These are phyloP conservation scores for Lasiurus cinereus DNA, from an alignment of 2,113 vertebrate genomes.

Conservation along the genomic window DNA sequence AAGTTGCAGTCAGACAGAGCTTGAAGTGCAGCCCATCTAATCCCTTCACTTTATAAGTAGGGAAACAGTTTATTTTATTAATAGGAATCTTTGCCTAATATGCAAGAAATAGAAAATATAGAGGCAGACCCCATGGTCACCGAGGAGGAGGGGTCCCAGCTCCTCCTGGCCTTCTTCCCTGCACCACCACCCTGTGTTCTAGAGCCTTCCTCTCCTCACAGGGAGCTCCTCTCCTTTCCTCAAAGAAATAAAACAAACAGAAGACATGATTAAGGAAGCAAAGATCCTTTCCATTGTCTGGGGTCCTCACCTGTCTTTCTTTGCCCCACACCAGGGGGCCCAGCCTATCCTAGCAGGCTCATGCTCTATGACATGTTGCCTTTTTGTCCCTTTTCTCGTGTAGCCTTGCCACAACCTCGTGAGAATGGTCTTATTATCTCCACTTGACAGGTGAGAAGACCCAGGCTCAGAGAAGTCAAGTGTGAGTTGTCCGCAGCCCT, in stretches of 20 bases:
- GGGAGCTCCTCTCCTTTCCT: neutral
- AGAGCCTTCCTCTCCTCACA: neutral
- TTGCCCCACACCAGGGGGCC: fast-evolving
- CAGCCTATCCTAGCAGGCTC: neutral
- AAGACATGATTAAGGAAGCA: neutral
- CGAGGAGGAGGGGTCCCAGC: neutral
- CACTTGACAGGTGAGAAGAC: neutral
- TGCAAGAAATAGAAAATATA: neutral
- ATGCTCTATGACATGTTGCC: neutral
- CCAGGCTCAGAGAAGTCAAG: neutral
- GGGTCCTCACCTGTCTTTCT: neutral
- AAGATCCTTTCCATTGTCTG: neutral
- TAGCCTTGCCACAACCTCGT: neutral
- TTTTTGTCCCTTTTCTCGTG: neutral
- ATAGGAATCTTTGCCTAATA: neutral
- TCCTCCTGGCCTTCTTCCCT: neutral
- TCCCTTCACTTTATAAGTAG: neutral
- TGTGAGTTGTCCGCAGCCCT: neutral
- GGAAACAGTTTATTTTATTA: neutral
- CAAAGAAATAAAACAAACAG: neutral
- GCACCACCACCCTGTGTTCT: no score
- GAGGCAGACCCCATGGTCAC: neutral
- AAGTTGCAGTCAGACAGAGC: neutral
- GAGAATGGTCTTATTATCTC: neutral
- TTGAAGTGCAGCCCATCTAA: neutral